Evolutionary conservation across 2,888 invertebrate genomes (phyloP).

Genomic region (Lacanobia wlatinum): DNA sequence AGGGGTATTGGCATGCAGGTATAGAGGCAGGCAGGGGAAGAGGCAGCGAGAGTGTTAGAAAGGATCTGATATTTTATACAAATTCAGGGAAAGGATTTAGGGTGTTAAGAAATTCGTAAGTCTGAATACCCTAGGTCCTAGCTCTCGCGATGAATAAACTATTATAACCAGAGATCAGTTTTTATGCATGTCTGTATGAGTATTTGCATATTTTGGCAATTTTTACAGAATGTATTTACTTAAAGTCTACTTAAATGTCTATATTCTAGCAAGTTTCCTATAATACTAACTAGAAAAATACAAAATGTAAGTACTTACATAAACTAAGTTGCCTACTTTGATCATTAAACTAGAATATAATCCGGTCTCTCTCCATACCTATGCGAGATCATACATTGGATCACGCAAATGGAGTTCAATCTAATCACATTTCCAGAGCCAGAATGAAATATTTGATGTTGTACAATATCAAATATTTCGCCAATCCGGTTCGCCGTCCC

Average conservation of each 20-base stretch:
- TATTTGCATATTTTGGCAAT: not conserved
- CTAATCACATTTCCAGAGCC: too few relatives aligned
- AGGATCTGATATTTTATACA: not conserved
- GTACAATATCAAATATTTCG: too few relatives aligned
- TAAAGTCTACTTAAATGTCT: not conserved
- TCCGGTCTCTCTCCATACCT: too few relatives aligned
- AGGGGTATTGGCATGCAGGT: not conserved
- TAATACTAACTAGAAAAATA: not conserved
- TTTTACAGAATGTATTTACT: not conserved
- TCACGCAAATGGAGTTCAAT: too few relatives aligned
- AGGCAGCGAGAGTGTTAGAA: conserved; percentile 10
- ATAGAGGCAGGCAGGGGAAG: conserved; percentile 34
- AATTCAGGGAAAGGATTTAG: not conserved
- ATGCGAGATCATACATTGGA: too few relatives aligned
- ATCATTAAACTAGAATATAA: too few relatives aligned
- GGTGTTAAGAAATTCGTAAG: not conserved
- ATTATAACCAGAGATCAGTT: not conserved
- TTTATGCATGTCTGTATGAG: not conserved
- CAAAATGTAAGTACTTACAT: not conserved
- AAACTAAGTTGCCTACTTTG: not conserved
- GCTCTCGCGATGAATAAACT: not conserved
- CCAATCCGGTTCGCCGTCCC: too few relatives aligned
- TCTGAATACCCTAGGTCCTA: not conserved
- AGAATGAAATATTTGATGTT: not conserved
- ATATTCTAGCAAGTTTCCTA: not conserved